Conservation (phyloP, 2,888 invertebrate genomes). For the Lymantria monacha region DNA sequence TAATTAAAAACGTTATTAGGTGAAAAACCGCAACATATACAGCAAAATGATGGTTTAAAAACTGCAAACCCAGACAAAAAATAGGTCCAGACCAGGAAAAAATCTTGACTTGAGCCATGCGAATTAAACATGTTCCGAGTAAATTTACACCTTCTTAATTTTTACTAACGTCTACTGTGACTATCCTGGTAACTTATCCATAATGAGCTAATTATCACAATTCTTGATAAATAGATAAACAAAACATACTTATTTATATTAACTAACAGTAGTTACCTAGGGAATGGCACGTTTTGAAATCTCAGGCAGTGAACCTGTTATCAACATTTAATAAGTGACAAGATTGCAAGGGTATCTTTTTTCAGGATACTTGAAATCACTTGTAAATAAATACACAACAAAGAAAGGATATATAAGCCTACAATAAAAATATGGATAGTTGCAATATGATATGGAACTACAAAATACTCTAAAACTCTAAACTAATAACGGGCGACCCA, state of each 20-base stretch:
- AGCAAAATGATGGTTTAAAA: too few species aligned
- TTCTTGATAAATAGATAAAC: background rate
- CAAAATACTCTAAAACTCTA: background rate
- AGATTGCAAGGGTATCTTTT: background rate
- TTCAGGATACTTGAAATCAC: background rate
- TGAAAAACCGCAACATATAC: too few species aligned
- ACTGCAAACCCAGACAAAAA: too few species aligned
- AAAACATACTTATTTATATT: background rate
- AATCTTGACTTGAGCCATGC: too few species aligned
- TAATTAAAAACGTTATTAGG: background rate
- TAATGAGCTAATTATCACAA: background rate
- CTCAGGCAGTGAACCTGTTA: too few species aligned
- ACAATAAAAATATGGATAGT: conserved; percentile 5
- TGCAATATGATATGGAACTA: conserved; percentile 15
- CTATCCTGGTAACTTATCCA: too few species aligned
- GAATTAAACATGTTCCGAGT: too few species aligned
- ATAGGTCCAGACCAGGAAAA: too few species aligned
- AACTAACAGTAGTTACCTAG: conserved; percentile 1
- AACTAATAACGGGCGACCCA: conserved; percentile 66
- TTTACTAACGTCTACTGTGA: too few species aligned
- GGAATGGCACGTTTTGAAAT: conserved; percentile 18
- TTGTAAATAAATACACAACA: background rate
- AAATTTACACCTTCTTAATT: too few species aligned
- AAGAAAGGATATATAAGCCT: background rate
- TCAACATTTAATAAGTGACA: background rate